A percentile compares a stretch with the other conserved stretches of the same genome.
phyloP scores from a whole-genome alignment of 1,140 invertebrate genomes.

The Drosophila jambulina region DNA sequence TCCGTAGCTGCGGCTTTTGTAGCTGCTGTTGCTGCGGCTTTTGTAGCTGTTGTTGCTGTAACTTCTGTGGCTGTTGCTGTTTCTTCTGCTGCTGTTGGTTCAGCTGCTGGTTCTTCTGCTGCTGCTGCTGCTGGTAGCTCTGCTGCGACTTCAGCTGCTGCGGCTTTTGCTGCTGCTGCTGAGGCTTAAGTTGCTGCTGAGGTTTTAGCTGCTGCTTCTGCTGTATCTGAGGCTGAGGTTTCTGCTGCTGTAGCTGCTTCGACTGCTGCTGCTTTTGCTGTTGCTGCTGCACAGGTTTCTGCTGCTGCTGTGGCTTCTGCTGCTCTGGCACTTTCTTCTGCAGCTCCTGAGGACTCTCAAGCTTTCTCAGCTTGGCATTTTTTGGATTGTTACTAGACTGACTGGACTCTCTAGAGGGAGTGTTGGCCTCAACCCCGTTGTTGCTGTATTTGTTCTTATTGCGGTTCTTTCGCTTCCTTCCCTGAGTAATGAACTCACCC shows the following conservation, averaged over 20 bases:
- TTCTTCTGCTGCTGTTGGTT: neutral
- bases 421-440: neutral
- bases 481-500: neutral
- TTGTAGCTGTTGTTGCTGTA: neutral
- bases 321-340: neutral
- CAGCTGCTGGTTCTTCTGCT: neutral
- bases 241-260: neutral
- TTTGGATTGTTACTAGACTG: neutral
- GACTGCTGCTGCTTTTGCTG: neutral
- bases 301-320: neutral
- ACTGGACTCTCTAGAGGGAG: conserved; percentile 1
- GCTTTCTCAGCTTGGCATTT: neutral
- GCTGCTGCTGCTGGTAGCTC: neutral
- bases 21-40: neutral
- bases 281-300: neutral
- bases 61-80: neutral
- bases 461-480: conserved; percentile 9
- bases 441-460: conserved; percentile 7
- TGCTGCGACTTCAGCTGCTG: neutral
- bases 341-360: neutral
- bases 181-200: too few relatives aligned
- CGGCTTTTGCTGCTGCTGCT: neutral
- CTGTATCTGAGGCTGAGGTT: neutral
- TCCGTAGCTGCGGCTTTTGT: too few relatives aligned
- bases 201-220: neutral